Evolutionary conservation across 2,113 vertebrate genomes (phyloP).

Genomic region (Myrmecobius fasciatus): DNA sequence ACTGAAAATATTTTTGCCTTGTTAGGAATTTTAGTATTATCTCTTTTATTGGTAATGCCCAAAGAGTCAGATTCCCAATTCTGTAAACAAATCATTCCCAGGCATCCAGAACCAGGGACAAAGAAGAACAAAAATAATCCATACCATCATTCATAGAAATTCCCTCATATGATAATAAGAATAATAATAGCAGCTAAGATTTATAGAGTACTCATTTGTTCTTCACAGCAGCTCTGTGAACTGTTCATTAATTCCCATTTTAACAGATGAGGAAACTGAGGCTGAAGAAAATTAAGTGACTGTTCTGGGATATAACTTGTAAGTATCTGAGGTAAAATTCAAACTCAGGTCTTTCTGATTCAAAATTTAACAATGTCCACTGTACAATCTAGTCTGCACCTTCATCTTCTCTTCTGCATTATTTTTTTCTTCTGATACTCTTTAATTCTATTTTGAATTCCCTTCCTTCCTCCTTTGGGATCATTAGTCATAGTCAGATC

Average conservation of each 20-base stretch:
- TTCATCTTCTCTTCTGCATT: background rate
- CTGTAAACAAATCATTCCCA: background rate
- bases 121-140: background rate
- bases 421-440: background rate
- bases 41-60: background rate
- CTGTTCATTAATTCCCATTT: background rate
- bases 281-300: background rate
- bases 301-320: background rate
- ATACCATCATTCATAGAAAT: background rate
- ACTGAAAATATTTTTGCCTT: background rate
- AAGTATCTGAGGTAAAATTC: background rate
- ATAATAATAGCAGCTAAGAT: background rate
- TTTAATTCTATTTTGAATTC: background rate
- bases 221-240: background rate
- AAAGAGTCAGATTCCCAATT: background rate
- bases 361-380: background rate
- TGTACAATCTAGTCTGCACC: background rate
- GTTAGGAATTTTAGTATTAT: background rate
- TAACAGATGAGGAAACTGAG: background rate
- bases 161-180: background rate
- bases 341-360: background rate
- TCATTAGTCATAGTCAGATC: background rate
- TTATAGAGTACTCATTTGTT: background rate
- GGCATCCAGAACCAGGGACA: background rate
- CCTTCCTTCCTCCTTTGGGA: background rate